Conservation (phyloP, 1,140 invertebrate species). For the Saccostrea glomerata region DNA sequence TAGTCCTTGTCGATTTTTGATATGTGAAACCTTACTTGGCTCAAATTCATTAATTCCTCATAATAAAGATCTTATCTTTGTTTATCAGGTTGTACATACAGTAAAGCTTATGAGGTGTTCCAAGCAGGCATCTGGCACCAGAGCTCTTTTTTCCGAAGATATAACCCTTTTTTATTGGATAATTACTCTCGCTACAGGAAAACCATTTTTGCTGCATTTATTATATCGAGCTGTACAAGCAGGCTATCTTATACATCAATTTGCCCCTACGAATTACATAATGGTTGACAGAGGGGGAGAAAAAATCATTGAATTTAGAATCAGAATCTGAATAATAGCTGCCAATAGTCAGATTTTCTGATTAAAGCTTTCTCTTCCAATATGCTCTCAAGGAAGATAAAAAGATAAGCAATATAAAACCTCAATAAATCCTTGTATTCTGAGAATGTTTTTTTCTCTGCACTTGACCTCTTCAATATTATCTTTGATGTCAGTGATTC, state of each 20-base stretch:
- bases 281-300: background rate
- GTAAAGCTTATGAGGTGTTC: conserved; percentile 4
- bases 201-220: conserved; percentile 1
- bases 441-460: background rate
- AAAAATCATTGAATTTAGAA: conserved; percentile 17
- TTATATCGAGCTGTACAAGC: conserved; percentile 7
- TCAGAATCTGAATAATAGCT: conserved; percentile 24
- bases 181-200: conserved; percentile 27
- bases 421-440: background rate
- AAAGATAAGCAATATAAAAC: conserved; percentile 1
- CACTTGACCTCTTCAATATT: conserved; percentile 1
- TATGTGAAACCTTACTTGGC: background rate
- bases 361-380: background rate
- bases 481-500: conserved; percentile 15
- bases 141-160: background rate
- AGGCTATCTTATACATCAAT: conserved; percentile 28
- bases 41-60: conserved; percentile 17
- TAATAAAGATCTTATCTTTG: conserved; percentile 37
- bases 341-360: background rate
- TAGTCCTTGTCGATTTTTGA: background rate
- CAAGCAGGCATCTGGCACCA: conserved; percentile 5
- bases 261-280: conserved; percentile 17
- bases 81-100: conserved; percentile 25
- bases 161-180: conserved; percentile 34
- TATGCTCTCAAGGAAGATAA: background rate